A percentile compares a stretch with the other conserved stretches of the same genome.
Evolutionary conservation across 2,113 vertebrate species (phyloP).

Genomic region (Phoxinus phoxinus): DNA sequence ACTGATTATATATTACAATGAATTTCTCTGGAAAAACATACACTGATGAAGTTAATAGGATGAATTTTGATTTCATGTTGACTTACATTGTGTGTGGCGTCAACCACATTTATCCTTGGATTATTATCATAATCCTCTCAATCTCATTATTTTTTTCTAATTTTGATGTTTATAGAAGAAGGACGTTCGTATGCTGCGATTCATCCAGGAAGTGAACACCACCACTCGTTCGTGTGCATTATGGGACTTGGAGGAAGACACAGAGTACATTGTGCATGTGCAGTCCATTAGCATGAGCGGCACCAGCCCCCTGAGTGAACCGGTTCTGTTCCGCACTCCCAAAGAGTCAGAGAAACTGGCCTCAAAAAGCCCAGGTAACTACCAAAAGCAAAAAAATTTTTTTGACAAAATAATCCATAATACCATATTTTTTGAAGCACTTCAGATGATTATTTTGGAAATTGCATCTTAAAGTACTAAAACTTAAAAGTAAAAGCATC

Average conservation of each 20-base stretch:
- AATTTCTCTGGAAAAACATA: neutral
- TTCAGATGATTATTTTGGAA: neutral
- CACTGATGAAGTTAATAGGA: neutral
- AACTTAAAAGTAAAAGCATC: too few relatives aligned
- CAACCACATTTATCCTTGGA: neutral
- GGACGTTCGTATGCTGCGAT: slow-evolving; percentile 92
- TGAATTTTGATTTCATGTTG: neutral
- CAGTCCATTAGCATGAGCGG: slow-evolving; percentile 93
- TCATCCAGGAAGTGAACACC: slow-evolving; percentile 98
- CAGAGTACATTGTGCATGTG: slow-evolving; percentile 94
- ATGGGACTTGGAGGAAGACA: slow-evolving; percentile 97
- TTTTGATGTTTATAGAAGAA: slow-evolving; percentile 82
- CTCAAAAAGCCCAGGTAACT: slow-evolving; percentile 89
- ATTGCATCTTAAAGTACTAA: too few relatives aligned
- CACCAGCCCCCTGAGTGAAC: slow-evolving; percentile 91
- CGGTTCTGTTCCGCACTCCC: slow-evolving; percentile 90
- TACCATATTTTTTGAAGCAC: neutral
- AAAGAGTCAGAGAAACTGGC: slow-evolving; percentile 92
- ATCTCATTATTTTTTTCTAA: neutral
- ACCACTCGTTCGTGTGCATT: slow-evolving; percentile 93
- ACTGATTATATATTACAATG: neutral
- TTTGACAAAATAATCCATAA: neutral
- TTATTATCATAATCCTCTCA: neutral
- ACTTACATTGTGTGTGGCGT: neutral
- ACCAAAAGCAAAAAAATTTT: neutral